phyloP scores from a whole-genome alignment of 1,140 invertebrate genomes.

The Drosophila carrolli region DNA sequence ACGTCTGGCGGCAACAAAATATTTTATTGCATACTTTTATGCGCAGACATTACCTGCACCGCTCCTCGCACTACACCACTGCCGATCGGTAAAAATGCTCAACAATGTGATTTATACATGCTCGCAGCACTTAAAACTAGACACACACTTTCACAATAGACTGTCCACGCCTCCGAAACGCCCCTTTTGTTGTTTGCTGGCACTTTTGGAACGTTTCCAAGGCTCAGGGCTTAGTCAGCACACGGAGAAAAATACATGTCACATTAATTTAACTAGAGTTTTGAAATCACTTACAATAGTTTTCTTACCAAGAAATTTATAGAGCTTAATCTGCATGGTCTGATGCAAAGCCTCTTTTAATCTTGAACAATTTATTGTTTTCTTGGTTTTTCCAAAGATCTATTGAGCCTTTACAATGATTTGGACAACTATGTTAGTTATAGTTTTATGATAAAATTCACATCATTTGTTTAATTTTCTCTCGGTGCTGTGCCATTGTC shows the following conservation, averaged over 20 bases:
- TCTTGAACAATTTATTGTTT: no score
- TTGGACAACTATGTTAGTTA: no score
- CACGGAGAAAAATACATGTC: constrained; percentile 9
- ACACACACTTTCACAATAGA: constrained; percentile 59
- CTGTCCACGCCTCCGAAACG: constrained; percentile 52
- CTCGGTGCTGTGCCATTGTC: constrained; percentile 18
- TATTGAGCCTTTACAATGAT: no score
- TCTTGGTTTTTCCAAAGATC: no score
- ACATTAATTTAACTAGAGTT: not conserved
- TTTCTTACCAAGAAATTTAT: no score
- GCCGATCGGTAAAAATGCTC: constrained; percentile 32
- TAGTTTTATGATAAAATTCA: not conserved
- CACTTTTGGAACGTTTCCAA: constrained; percentile 56
- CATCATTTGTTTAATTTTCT: not conserved
- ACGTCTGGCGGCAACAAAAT: constrained; percentile 56
- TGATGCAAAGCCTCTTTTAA: no score
- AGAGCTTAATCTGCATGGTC: no score
- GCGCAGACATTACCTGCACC: constrained; percentile 67
- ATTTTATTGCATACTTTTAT: constrained; percentile 72
- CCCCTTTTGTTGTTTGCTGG: constrained; percentile 52
- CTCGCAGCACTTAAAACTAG: constrained; percentile 79
- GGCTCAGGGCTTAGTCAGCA: constrained; percentile 57
- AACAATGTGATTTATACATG: constrained; percentile 74
- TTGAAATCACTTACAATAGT: no score
- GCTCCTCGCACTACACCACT: not conserved